Percentiles rank a stretch among this genome's conserved stretches.
These are phyloP conservation scores for Chelonoidis abingdonii DNA, from an alignment of 2,113 vertebrate genomes.

Conservation along the genomic window DNA sequence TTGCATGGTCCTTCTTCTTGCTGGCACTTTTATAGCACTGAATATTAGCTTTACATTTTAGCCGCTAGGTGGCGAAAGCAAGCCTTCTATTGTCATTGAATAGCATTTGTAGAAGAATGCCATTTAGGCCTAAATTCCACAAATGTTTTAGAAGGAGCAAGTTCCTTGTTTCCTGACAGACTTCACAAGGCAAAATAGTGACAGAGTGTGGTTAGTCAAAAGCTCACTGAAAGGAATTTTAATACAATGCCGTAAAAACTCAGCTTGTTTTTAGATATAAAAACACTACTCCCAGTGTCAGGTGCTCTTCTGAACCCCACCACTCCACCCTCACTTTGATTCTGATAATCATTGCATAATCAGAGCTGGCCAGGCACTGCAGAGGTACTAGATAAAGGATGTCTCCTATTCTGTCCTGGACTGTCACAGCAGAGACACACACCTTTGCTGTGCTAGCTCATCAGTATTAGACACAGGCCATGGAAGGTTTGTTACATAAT, in stretches of 20 bases:
- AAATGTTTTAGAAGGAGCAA: neutral
- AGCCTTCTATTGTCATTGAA: conserved; percentile 70
- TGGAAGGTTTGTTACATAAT: neutral
- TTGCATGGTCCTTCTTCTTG: neutral
- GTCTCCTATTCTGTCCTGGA: neutral
- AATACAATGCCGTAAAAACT: neutral
- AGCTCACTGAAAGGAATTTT: neutral
- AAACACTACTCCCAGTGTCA: accelerated
- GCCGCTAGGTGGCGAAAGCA: conserved; percentile 82
- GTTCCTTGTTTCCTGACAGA: conserved; percentile 10
- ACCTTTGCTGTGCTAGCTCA: neutral
- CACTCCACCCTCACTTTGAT: neutral
- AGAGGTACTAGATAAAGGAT: neutral
- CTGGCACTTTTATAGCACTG: neutral
- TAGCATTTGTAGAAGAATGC: neutral
- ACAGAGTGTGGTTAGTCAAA: neutral
- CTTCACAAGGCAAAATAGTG: conserved; percentile 13
- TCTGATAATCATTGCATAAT: neutral
- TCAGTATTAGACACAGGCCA: neutral
- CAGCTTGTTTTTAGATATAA: neutral
- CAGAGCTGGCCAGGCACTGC: neutral
- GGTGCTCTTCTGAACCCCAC: neutral
- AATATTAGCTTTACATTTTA: conserved; percentile 25
- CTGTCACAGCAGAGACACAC: neutral
- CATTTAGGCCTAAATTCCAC: conserved; percentile 59